Evolutionary conservation across 2,888 invertebrate genomes (phyloP).

Genomic region (Tiliacea aurago): DNA sequence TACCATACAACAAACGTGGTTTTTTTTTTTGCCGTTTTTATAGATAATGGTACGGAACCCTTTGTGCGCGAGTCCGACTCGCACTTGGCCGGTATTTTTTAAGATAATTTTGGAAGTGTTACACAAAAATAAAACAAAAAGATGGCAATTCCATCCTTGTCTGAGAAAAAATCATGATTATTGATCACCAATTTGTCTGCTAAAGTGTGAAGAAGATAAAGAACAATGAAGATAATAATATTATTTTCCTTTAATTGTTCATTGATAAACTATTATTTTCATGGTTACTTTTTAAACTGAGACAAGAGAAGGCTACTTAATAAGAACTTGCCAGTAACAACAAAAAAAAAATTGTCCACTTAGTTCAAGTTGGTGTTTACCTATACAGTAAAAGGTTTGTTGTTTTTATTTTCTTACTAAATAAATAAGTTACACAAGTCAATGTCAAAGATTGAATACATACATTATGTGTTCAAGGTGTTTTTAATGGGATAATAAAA

Average conservation of each 20-base stretch:
- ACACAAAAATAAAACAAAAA: background rate
- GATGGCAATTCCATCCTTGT: background rate
- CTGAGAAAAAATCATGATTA: background rate
- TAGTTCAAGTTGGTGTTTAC: conserved; percentile 8
- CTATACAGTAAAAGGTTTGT: conserved; percentile 22
- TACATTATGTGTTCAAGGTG: conserved; percentile 26
- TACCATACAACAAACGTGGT: too few species aligned
- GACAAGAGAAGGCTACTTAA: conserved; percentile 14
- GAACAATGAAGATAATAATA: conserved; percentile 3
- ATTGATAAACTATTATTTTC: conserved; percentile 13
- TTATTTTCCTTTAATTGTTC: conserved; percentile 4
- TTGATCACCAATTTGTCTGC: conserved; percentile 12
- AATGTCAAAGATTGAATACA: conserved; percentile 30
- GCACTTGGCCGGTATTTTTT: too few species aligned
- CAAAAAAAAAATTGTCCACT: conserved; percentile 4
- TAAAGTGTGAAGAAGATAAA: conserved; percentile 2
- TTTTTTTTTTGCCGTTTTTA: too few species aligned
- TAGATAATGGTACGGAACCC: too few species aligned
- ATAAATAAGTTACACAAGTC: conserved; percentile 12
- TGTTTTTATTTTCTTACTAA: conserved; percentile 31
- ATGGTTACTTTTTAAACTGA: conserved; percentile 21
- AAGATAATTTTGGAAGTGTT: background rate
- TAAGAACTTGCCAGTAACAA: conserved; percentile 17
- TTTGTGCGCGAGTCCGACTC: too few species aligned
- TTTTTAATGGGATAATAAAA: conserved; percentile 26